Conservation (phyloP, 1,140 invertebrate species). For the Frieseomelitta varia region DNA sequence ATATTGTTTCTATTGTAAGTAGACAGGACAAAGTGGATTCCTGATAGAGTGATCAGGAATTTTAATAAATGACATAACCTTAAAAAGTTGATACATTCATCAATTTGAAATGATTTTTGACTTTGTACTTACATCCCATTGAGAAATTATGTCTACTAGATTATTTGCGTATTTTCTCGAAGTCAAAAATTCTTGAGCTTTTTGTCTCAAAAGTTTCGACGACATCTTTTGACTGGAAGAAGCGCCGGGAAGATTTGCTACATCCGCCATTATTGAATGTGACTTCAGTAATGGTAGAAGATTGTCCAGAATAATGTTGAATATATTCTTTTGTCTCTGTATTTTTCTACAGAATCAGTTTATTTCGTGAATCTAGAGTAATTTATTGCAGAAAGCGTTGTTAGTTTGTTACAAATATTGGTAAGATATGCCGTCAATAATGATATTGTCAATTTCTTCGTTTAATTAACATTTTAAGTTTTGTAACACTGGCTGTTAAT, state of each 20-base stretch:
- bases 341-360: neutral
- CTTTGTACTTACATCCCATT: slow-evolving; percentile 83
- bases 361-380: neutral
- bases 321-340: neutral
- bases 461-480: slow-evolving; percentile 30
- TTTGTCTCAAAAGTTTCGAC: slow-evolving; percentile 83
- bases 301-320: neutral
- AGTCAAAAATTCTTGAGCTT: slow-evolving; percentile 86
- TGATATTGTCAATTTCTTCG: neutral
- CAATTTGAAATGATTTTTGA: slow-evolving; percentile 11
- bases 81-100: slow-evolving; percentile 31
- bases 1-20: slow-evolving; percentile 87
- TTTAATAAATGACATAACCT: slow-evolving; percentile 63
- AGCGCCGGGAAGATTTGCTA: slow-evolving; percentile 58
- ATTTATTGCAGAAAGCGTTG: neutral
- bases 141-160: slow-evolving; percentile 84
- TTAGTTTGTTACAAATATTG: neutral
- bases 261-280: slow-evolving; percentile 57
- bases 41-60: slow-evolving; percentile 72
- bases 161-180: slow-evolving; percentile 85
- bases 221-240: slow-evolving; percentile 74
- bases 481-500: neutral
- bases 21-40: slow-evolving; percentile 81
- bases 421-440: neutral
- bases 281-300: slow-evolving; percentile 41